Conservation (phyloP, 2,888 invertebrate species). For the Noctua comes region DNA sequence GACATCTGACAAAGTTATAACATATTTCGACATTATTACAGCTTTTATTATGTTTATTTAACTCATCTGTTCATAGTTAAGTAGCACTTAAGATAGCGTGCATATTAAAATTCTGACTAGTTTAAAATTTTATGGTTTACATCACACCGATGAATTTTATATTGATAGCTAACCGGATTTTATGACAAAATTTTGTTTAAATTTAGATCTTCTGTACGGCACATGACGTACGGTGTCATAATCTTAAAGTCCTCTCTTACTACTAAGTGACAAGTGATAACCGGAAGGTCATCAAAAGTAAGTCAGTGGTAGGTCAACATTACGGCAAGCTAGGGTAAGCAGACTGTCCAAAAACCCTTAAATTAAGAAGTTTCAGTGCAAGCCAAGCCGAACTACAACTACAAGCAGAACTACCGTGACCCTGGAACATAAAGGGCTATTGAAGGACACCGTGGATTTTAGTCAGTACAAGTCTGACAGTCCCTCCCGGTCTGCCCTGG, state of each 20-base stretch:
- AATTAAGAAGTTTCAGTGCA: background rate
- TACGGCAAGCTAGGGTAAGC: background rate
- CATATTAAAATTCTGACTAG: slow-evolving; percentile 27
- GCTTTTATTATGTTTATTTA: slow-evolving; percentile 43
- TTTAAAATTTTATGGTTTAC: slow-evolving; percentile 12
- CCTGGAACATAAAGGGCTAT: too few species aligned
- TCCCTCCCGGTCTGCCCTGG: too few species aligned
- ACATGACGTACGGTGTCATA: background rate
- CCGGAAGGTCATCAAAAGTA: background rate
- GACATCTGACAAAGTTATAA: slow-evolving; percentile 27
- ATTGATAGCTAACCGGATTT: background rate
- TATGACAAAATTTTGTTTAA: background rate
- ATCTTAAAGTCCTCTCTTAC: background rate
- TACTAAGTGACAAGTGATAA: background rate
- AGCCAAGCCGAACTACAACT: too few species aligned
- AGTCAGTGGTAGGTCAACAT: background rate
- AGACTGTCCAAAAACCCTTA: background rate
- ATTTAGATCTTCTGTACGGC: background rate
- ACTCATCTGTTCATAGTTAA: slow-evolving; percentile 34
- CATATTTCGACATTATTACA: slow-evolving; percentile 36
- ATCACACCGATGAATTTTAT: slow-evolving; percentile 15
- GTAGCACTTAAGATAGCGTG: slow-evolving; percentile 28
- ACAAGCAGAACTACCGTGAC: too few species aligned
- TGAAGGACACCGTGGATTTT: too few species aligned
- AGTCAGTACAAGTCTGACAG: too few species aligned